Percentiles rank a stretch among this genome's conserved stretches.
Conservation (phyloP, 2,797 vertebrate genomes). For the Lepilemur ruficaudatus region DNA sequence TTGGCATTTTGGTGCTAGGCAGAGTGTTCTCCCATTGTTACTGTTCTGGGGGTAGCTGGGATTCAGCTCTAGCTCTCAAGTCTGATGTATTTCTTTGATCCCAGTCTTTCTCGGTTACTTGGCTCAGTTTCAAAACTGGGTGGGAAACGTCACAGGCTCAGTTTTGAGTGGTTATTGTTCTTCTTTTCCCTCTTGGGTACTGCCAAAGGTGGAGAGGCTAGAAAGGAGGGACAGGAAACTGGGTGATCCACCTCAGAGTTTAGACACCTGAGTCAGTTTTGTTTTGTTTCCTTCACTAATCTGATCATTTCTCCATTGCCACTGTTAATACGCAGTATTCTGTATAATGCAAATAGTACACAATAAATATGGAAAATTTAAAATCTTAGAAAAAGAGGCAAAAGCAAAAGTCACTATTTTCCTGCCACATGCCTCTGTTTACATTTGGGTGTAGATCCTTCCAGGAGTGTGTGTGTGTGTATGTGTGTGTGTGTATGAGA, state of each 20-base stretch:
- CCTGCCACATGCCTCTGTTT: background rate
- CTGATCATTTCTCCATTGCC: background rate
- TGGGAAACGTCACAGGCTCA: background rate
- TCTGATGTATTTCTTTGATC: conserved; percentile 29
- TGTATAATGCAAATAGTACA: background rate
- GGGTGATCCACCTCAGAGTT: background rate
- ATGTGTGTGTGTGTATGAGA: background rate
- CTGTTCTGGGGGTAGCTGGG: background rate
- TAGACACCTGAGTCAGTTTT: background rate
- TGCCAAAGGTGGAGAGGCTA: background rate
- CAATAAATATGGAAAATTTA: background rate
- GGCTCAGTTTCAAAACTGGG: background rate
- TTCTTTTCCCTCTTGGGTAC: background rate
- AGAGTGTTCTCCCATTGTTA: background rate
- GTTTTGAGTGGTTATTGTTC: background rate
- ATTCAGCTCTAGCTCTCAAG: background rate
- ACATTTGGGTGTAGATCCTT: background rate
- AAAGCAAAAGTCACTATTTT: background rate
- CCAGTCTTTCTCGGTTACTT: background rate
- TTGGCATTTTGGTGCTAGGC: background rate
- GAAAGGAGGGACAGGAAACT: background rate
- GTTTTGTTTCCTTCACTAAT: conserved; percentile 6
- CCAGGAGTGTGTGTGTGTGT: background rate
- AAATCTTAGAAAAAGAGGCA: background rate
- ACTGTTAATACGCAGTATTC: background rate